Conservation (phyloP, 2,113 vertebrate genomes). For the Semnornis frantzii region DNA sequence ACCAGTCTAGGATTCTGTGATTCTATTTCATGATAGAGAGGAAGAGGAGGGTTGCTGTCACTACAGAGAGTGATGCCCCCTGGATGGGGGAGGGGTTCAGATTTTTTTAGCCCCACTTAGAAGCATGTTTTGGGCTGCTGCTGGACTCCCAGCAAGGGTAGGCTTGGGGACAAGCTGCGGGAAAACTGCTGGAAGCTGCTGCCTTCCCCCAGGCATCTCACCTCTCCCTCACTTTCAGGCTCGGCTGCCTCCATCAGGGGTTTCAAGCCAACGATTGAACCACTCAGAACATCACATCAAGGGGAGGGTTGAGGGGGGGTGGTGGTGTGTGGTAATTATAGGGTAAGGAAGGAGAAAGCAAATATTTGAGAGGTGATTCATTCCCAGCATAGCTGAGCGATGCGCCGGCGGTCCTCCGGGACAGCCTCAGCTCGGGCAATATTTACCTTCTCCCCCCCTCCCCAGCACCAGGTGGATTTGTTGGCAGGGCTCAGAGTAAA, state of each 20-base stretch:
- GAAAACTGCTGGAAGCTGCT: neutral
- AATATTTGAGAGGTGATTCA: slow-evolving; percentile 27
- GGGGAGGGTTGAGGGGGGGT: neutral
- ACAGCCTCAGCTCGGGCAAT: neutral
- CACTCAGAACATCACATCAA: neutral
- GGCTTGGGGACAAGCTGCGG: neutral
- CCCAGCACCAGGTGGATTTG: slow-evolving; percentile 39
- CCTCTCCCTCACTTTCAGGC: neutral
- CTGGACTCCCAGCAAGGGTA: neutral
- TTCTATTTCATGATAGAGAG: no score
- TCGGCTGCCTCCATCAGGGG: neutral
- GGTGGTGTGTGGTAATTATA: neutral
- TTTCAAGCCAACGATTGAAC: neutral
- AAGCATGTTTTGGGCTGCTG: neutral
- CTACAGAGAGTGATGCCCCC: neutral
- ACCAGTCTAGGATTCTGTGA: no score
- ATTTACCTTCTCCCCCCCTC: slow-evolving; percentile 23
- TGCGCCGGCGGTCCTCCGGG: neutral
- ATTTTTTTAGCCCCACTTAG: accelerated
- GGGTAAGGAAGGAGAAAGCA: neutral
- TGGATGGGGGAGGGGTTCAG: accelerated
- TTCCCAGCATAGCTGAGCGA: neutral
- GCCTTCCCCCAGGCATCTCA: neutral
- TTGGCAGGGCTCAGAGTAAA: slow-evolving; percentile 25
- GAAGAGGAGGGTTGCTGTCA: neutral